Evolutionary conservation across 2,888 invertebrate species (phyloP).

Genomic region (Nomada flava): DNA sequence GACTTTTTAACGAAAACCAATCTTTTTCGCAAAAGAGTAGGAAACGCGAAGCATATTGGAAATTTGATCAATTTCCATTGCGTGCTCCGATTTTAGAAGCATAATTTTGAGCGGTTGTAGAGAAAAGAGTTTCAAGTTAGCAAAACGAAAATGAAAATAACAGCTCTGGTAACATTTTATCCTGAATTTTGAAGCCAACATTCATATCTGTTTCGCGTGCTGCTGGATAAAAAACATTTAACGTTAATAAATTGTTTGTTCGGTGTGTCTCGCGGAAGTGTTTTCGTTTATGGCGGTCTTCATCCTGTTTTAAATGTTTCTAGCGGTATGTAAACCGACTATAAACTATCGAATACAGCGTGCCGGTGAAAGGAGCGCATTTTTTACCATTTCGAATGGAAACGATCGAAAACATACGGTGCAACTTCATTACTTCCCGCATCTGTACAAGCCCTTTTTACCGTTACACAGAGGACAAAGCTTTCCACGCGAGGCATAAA

Average conservation of each 20-base stretch:
- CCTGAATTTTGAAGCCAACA: conserved; percentile 38
- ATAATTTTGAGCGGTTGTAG: conserved; percentile 14
- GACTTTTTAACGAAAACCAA: not conserved
- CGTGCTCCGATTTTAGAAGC: not conserved
- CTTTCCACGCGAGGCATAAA: conserved; percentile 12
- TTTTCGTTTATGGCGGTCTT: conserved; percentile 1
- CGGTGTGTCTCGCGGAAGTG: not conserved
- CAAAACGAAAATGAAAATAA: conserved; percentile 21
- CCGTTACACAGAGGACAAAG: not conserved
- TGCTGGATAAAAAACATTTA: conserved; percentile 27
- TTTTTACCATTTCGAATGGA: conserved; percentile 34
- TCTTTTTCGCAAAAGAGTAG: not conserved
- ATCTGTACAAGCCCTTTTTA: not conserved
- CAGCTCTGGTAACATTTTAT: conserved; percentile 24
- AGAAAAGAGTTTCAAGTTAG: not conserved
- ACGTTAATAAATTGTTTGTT: conserved; percentile 29
- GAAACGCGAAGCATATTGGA: not conserved
- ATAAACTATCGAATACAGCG: conserved; percentile 30
- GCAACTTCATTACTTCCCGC: conserved; percentile 46
- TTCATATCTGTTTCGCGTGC: conserved; percentile 31
- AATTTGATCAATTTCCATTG: conserved; percentile 14
- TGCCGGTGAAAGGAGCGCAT: conserved; percentile 15
- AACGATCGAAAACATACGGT: conserved; percentile 47
- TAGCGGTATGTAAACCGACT: not conserved
- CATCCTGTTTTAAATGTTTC: conserved; percentile 31